Evolutionary conservation across 2,888 invertebrate genomes (phyloP).

Genomic region (Ganaspis brasiliensis): DNA sequence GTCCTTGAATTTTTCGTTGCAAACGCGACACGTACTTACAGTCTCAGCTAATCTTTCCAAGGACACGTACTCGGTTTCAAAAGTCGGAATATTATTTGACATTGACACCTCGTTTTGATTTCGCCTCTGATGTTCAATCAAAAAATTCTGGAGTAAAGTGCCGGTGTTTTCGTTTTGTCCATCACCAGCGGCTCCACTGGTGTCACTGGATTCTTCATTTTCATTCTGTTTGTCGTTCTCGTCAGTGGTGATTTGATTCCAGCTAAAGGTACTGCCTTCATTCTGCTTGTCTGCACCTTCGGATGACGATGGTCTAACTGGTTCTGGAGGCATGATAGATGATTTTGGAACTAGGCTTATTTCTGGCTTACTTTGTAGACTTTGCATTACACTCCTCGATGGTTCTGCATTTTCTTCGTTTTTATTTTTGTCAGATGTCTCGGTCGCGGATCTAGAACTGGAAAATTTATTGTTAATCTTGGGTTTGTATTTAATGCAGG

Average conservation of each 20-base stretch:
- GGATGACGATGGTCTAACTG: constrained; percentile 38
- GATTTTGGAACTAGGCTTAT: constrained; percentile 59
- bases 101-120: constrained; percentile 69
- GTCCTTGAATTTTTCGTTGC: constrained; percentile 84
- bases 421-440: constrained; percentile 18
- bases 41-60: constrained; percentile 84
- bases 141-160: constrained; percentile 74
- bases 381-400: constrained; percentile 45
- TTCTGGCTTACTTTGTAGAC: constrained; percentile 40
- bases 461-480: neutral
- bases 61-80: constrained; percentile 85
- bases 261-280: constrained; percentile 66
- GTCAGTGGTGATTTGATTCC: constrained; percentile 70
- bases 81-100: constrained; percentile 65
- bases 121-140: constrained; percentile 75
- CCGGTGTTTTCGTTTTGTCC: constrained; percentile 68
- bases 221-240: constrained; percentile 55
- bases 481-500: too few species aligned
- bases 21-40: constrained; percentile 84
- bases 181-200: constrained; percentile 61
- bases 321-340: constrained; percentile 53
- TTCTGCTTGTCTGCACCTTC: constrained; percentile 58
- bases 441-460: constrained; percentile 59
- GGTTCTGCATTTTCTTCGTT: constrained; percentile 43
- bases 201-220: neutral